Evolutionary conservation across 2,888 invertebrate species (phyloP).

Genomic region (Orchestes rusci): DNA sequence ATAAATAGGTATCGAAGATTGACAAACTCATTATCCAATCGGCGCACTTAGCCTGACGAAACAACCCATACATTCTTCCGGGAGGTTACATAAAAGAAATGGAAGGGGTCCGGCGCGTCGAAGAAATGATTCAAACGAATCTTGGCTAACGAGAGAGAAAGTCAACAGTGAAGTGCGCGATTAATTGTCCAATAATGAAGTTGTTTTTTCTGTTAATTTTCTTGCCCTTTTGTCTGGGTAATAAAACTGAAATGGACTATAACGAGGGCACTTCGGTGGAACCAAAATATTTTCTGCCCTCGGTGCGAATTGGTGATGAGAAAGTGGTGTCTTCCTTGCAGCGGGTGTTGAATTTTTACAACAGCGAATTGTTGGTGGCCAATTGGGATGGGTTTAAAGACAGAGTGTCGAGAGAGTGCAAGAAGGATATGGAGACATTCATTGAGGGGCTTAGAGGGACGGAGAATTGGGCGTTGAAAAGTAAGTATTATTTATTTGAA

Average conservation of each 20-base stretch:
- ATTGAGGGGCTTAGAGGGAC: constrained; percentile 52
- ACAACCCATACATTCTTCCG: no score
- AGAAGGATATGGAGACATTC: constrained; percentile 52
- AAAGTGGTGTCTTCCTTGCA: constrained; percentile 39
- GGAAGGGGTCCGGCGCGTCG: no score
- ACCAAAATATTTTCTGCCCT: constrained; percentile 31
- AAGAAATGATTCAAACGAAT: no score
- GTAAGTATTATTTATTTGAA: constrained; percentile 56
- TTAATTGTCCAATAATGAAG: no score
- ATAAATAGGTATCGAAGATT: no score
- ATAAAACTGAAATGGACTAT: constrained; percentile 32
- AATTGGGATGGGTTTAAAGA: constrained; percentile 50
- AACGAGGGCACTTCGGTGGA: constrained; percentile 32
- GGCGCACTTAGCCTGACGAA: no score
- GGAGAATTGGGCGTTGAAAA: constrained; percentile 63
- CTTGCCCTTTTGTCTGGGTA: constrained; percentile 5
- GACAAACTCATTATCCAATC: no score
- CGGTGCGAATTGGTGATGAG: constrained; percentile 32
- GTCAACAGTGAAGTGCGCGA: constrained; percentile 22
- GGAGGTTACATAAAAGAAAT: no score
- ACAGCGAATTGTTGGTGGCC: constrained; percentile 49
- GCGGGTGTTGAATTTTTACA: constrained; percentile 51
- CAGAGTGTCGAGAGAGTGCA: constrained; percentile 49
- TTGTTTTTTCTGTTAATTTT: constrained; percentile 7
- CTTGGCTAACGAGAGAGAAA: constrained; percentile 30